Evolutionary conservation across 2,113 vertebrate species (phyloP), one percentile per base, ranked within the genome.

Genomic region (Lampris incognitus): DNA sequence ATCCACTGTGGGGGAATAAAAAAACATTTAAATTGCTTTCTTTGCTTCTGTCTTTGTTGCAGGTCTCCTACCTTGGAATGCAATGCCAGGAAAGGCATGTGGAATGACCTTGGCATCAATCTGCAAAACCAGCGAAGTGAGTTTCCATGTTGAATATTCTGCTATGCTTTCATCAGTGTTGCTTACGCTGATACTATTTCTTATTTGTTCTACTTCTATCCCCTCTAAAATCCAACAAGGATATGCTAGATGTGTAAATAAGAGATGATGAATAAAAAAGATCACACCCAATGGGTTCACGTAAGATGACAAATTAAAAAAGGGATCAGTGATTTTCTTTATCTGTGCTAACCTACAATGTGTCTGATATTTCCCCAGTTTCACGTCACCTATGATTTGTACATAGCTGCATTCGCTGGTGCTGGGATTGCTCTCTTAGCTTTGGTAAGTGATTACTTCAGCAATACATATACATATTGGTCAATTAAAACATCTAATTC

Each of bases 41-140:
- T 82, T 72, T 71, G 49, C 46, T 85, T 74, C 72, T 78, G 69
- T 81, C 69, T 87, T 80, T 42, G 76, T 74, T 84, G 76, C 70
- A 99, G 97, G 98, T 42, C 91, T 99, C 81, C 95, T 99, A 69
- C 97, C 97, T 75, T 99, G 97, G 98, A 98, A 96, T 7, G 94
- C 97, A 11, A 95, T 96, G 80, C 97, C 98, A 6, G 97, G 98
- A 64, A 97, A 97, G 81, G 92, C 95, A 75, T 99, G 97, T 55
- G 98, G 97, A 80, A 93, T 96, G 84, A 97, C 96, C 87, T 94
- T 99, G 90, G 95, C 96, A 68, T 94, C 96, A 83, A 96, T 98
- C 88, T 99, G 98, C 92, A 99, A 98, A 93, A 96, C 96, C 83
- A 95, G 94, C 0, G 97, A 99, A 95, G 98, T 98, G 74, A 96